Base-by-base conservation (phyloP, 2,113 vertebrate genomes). In the Anarhynchus alexandrinus region DNA sequence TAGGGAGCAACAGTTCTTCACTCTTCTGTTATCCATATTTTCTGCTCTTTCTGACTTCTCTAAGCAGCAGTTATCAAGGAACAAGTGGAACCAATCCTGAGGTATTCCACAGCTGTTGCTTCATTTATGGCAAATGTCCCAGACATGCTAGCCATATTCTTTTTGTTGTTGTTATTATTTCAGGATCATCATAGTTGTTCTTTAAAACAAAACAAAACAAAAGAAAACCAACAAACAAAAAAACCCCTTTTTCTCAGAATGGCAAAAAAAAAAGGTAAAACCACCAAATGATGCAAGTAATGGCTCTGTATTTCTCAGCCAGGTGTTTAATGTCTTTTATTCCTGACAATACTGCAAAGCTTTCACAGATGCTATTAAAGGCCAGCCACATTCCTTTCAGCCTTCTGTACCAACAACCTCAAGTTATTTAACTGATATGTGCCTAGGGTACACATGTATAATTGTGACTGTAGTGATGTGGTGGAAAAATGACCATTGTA, bases 1-100 rank as follows among this genome's bases (percentile, higher is more conserved):
- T 93, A 90, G 86, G 59, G 95, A 94, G 82, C 89, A 97, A 92
- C 66, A 93, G 69, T 55, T 95, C 92, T 96, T 95, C 76, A 77
- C 59, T 91, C 27, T 86, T 64, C 32, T 74, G 2, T 73, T 91
- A 80, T 15, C 40, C 2, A 0, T 43, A 20, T 91, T 82, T 91
- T 54, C 45, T 67, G 7, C 55, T 88, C 82, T 70, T 74, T 67
- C 51, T 86, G 64, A 36, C 43, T 62, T 49, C 51, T 67, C 54
- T 66, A 12, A 80, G 34, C 20, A 74, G 34, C 36, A 45, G 22
- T 81, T 90, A 64, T 13, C 29, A 82, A 45, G 76, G 74, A 80
- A 78, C 16, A 36, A 58, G 22, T 34, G 51, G 55, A 66, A 57
- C 27, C 36, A 49, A 2, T 54, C 29, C 66, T 59, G 15, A 10